Percentiles rank a stretch among this genome's conserved stretches.
Evolutionary conservation across 2,888 invertebrate species (phyloP).

Genomic region (Hoplodrina blanda): DNA sequence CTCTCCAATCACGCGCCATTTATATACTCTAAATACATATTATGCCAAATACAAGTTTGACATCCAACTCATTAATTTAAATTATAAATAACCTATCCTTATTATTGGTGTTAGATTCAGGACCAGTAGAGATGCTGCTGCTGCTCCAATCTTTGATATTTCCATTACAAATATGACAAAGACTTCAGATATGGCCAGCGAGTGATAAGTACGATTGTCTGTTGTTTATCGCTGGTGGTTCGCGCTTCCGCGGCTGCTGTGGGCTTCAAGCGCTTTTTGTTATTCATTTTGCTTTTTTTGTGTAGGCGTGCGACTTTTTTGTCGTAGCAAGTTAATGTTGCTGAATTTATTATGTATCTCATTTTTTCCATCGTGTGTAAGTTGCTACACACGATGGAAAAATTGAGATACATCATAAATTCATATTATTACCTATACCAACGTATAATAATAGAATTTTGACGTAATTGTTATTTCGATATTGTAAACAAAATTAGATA

Average conservation of each 20-base stretch:
- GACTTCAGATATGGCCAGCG: conserved; percentile 35
- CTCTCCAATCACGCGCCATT: background rate
- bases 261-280: conserved; percentile 45
- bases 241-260: conserved; percentile 21
- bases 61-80: background rate
- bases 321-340: background rate
- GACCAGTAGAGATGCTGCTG: background rate
- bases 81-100: background rate
- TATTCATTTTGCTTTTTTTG: conserved; percentile 28
- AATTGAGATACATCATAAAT: too few species aligned
- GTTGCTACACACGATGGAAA: too few species aligned
- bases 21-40: too few species aligned
- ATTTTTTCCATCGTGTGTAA: too few species aligned
- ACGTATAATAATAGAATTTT: too few species aligned
- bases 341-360: too few species aligned
- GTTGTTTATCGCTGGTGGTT: conserved; percentile 40
- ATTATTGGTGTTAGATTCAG: background rate
- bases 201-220: conserved; percentile 45
- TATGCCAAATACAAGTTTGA: background rate
- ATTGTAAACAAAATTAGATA: too few species aligned
- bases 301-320: conserved; percentile 28
- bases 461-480: too few species aligned
- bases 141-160: conserved; percentile 10
- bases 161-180: conserved; percentile 19
- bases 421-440: too few species aligned